Evolutionary conservation across 2,888 invertebrate genomes (phyloP).

Genomic region (Drosophila quinaria): DNA sequence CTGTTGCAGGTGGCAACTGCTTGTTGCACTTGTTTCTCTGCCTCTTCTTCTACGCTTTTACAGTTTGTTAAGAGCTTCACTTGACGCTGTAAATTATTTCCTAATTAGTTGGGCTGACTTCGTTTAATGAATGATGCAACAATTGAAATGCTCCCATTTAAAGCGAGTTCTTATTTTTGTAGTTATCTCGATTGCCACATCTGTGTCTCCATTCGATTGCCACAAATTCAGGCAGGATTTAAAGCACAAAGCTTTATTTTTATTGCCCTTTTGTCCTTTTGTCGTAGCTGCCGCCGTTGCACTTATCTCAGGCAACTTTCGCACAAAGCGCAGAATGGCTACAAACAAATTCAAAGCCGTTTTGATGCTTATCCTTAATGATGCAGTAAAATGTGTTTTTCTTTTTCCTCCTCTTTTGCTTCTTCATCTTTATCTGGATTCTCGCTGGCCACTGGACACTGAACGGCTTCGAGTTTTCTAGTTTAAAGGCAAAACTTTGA

Average conservation of each 20-base stretch:
- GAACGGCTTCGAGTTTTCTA: conserved; percentile 31
- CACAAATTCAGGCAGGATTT: conserved; percentile 47
- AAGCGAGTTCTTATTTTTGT: conserved; percentile 5
- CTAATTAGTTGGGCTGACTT: conserved; percentile 64
- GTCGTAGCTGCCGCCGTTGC: conserved; percentile 35
- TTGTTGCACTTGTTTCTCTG: conserved; percentile 36
- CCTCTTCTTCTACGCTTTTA: conserved; percentile 8
- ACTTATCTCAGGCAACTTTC: conserved; percentile 69
- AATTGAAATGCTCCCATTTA: conserved; percentile 21
- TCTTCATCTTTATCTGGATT: neutral
- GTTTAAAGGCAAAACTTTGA: conserved; percentile 65
- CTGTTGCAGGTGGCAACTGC: conserved; percentile 43
- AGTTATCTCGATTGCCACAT: conserved; percentile 42
- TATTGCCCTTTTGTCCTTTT: conserved; percentile 52
- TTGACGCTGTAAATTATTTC: conserved; percentile 71
- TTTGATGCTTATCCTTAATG: conserved; percentile 85
- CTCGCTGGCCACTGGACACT: conserved; percentile 35
- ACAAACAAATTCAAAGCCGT: conserved; percentile 82
- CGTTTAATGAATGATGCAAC: conserved; percentile 23
- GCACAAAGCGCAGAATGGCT: conserved; percentile 62
- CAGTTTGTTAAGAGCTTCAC: conserved; percentile 44
- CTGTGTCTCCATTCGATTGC: conserved; percentile 54
- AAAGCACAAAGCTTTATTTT: conserved; percentile 54
- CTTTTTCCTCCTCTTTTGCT: neutral
- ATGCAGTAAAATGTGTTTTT: conserved; percentile 75